Evolutionary conservation across 2,888 invertebrate species (phyloP), one percentile per base, ranked within the genome.

Genomic region (Protophormia terraenovae): DNA sequence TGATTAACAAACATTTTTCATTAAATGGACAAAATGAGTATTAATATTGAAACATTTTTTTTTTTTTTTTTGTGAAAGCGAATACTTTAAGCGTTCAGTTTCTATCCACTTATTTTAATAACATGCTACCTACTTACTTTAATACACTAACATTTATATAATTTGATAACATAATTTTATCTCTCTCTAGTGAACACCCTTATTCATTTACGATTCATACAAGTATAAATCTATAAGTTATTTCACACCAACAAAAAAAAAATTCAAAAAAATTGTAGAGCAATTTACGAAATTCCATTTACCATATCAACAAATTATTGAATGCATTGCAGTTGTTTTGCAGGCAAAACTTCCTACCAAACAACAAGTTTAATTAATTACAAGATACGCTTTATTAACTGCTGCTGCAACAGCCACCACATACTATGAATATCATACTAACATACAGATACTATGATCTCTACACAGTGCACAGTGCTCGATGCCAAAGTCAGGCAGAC

Each of bases 311-410:
- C 62, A 78, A 71, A 75, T 60, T 41, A 50, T 75, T 79, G 72
- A 62, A 19, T 62, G 41, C 14, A 19, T 19, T 60, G 32, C 50
- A 29, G 47, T 64, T 72, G 66, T 67, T 72, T 58, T 58, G 67
- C 29, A 32, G 7, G n/a, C 41, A 72, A 82, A 77, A 55, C 45
- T 77, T 71, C 62, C 41, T 69, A 81, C 76, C 71, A 27, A 77
- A 45, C 76, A 38, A 66, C 82, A 58, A 82, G 62, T 79, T 82
- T 85, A 79, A 85, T 85, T 85, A 85, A 85, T 85, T 85, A 85
- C 78, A 78, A 71, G 82, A 76, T 82, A 85, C 69, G 47, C 50
- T 85, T 81, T 84, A 78, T 67, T 81, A 81, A 81, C 62, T 77
- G 79, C 81, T 77, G 80, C 72, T 62, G 50, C 77, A 19, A 64